Conservation (phyloP, 2,797 vertebrate genomes). For the Myripristis jacobus region DNA sequence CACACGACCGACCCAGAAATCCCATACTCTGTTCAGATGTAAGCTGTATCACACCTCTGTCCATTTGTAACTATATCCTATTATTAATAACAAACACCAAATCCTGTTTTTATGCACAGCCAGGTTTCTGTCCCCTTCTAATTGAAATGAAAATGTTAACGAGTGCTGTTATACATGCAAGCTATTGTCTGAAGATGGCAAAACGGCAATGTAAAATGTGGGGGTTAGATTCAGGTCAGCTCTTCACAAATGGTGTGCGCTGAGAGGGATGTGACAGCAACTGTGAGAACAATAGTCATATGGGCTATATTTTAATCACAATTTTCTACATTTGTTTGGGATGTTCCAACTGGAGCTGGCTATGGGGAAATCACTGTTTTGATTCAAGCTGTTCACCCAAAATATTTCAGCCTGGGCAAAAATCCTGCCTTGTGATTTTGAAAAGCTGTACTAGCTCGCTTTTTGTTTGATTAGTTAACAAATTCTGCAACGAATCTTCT, state of each 20-base stretch:
- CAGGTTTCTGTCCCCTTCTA: background rate
- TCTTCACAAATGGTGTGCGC: too few relatives aligned
- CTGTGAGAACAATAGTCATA: too few relatives aligned
- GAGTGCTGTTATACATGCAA: background rate
- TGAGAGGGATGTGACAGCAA: too few relatives aligned
- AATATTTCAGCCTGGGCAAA: conserved; percentile 20
- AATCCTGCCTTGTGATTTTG: conserved; percentile 1
- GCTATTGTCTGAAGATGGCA: background rate
- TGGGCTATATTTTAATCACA: too few relatives aligned
- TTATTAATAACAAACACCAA: background rate
- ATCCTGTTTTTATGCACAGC: background rate
- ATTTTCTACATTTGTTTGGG: background rate
- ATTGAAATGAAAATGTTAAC: background rate
- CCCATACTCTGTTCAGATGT: conserved; percentile 5
- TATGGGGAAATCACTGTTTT: background rate
- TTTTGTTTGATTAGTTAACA: conserved; percentile 13
- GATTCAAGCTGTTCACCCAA: background rate
- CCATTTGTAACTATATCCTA: background rate
- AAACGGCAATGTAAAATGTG: too few relatives aligned
- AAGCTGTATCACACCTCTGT: background rate
- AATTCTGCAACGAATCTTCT: conserved; percentile 10
- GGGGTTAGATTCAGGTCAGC: too few relatives aligned
- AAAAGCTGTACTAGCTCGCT: conserved; percentile 1
- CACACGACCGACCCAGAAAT: background rate
- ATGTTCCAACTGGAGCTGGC: conserved; percentile 13